Conservation (phyloP, 2,113 vertebrate species). For the Piprites chloris region DNA sequence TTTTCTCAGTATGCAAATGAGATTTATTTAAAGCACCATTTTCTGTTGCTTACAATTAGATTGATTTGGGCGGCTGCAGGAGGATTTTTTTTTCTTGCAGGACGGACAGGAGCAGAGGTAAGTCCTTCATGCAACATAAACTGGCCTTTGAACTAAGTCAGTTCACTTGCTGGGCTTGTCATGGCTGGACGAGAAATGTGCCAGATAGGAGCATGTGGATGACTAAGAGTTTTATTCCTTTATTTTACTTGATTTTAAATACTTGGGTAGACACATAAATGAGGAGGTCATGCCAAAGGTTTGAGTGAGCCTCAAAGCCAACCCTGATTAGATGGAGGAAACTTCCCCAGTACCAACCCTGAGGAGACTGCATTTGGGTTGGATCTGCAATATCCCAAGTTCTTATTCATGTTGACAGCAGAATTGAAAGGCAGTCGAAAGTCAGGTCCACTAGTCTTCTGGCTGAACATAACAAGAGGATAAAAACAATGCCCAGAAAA, state of each 20-base stretch:
- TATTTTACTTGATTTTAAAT: background rate
- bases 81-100: background rate
- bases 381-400: background rate
- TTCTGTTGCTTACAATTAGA: constrained; percentile 35
- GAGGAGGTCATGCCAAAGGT: background rate
- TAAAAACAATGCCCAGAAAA: background rate
- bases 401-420: background rate
- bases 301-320: background rate
- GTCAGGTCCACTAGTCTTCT: background rate
- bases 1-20: constrained; percentile 51
- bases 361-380: background rate
- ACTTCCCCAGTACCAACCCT: background rate
- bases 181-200: background rate
- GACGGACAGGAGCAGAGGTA: background rate
- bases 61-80: constrained; percentile 16
- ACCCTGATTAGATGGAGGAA: background rate
- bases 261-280: background rate
- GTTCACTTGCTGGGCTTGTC: background rate
- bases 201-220: background rate
- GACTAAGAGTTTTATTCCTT: background rate
- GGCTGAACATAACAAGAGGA: background rate
- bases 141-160: background rate
- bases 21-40: constrained; percentile 55
- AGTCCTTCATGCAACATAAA: background rate
- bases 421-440: background rate